phyloP scores from a whole-genome alignment of 2,797 vertebrate species.

The Urosaurus nigricauda region DNA sequence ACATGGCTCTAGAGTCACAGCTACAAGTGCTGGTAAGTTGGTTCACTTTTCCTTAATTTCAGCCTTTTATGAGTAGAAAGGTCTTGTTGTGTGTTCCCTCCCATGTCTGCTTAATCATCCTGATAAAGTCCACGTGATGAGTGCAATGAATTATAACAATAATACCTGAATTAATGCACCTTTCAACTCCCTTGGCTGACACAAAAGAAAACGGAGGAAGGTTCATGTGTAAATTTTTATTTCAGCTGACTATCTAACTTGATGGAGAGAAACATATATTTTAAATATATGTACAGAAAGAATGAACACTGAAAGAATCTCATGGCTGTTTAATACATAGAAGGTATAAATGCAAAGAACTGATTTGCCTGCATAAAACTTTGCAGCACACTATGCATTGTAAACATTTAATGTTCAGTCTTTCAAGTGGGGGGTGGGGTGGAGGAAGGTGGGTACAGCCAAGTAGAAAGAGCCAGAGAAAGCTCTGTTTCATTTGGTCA shows the following conservation, averaged over 20 bases:
- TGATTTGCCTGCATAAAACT: not conserved
- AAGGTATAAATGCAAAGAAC: not conserved
- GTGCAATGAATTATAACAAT: conserved; percentile 2
- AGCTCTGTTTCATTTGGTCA: not conserved
- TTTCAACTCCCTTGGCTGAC: not conserved
- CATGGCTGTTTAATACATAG: not conserved
- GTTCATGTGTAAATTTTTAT: not conserved
- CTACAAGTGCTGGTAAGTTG: conserved; percentile 80
- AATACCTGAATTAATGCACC: not conserved
- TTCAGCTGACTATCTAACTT: not conserved
- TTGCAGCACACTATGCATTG: conserved; percentile 19
- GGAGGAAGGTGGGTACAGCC: too few species aligned
- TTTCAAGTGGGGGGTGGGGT: not conserved
- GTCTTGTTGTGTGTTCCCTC: not conserved
- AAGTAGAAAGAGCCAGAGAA: not conserved
- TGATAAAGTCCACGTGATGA: not conserved
- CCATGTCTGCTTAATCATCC: not conserved
- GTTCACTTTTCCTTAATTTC: conserved; percentile 49
- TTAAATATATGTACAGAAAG: not conserved
- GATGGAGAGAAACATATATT: not conserved
- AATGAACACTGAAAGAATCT: conserved; percentile 2
- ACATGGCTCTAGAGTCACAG: conserved; percentile 86
- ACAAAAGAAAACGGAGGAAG: not conserved
- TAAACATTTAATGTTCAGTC: conserved; percentile 11
- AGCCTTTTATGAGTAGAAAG: conserved; percentile 13